phyloP scores from a whole-genome alignment of 2,113 vertebrate genomes.

The Fukomys damarensis region DNA sequence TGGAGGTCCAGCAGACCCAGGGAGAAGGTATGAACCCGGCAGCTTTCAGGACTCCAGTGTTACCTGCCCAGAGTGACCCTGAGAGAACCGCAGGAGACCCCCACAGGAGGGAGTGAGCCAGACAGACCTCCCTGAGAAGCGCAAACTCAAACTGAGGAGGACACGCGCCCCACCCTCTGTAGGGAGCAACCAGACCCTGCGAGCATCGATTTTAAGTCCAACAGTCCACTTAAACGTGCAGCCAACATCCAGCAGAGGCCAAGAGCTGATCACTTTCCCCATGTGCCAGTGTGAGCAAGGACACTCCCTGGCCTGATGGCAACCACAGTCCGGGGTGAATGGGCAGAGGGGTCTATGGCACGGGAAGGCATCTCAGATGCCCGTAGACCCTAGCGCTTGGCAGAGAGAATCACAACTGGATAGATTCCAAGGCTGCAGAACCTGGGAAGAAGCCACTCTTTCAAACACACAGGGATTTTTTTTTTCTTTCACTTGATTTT shows the following conservation, averaged over 20 bases:
- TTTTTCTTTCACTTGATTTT: neutral
- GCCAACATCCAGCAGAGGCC: no score
- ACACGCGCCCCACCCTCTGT: neutral
- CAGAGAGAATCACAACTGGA: neutral
- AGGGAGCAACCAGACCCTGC: neutral
- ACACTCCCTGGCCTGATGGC: neutral
- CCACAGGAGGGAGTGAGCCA: neutral
- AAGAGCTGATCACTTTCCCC: neutral
- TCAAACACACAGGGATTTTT: no score
- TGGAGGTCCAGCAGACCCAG: neutral
- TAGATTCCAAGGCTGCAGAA: no score
- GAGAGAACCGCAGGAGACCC: neutral
- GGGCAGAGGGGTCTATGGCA: neutral
- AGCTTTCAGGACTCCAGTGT: neutral
- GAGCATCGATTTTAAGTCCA: neutral
- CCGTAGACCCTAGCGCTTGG: neutral
- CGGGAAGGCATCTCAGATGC: neutral
- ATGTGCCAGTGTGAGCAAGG: neutral
- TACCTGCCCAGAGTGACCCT: neutral
- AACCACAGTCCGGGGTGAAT: neutral
- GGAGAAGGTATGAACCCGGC: neutral
- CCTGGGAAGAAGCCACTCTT: no score
- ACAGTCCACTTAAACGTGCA: neutral
- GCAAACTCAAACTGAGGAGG: no score
- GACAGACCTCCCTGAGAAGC: neutral